phyloP scores from a whole-genome alignment of 2,797 vertebrate genomes.

The Mus caroli region DNA sequence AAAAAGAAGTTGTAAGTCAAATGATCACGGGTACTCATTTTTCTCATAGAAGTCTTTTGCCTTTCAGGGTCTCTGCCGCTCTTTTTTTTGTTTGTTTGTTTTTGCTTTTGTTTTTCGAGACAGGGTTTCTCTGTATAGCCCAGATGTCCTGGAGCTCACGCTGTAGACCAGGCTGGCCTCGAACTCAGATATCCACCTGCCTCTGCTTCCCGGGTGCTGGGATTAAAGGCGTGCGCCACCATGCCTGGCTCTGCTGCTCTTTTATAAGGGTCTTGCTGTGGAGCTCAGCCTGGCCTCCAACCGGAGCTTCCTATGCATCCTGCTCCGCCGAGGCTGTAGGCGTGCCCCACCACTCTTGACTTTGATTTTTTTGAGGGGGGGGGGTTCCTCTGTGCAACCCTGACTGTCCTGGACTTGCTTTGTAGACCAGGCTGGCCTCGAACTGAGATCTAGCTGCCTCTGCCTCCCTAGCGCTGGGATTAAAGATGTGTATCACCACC shows the following conservation, averaged over 20 bases:
- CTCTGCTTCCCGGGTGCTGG: too few relatives aligned
- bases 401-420: background rate
- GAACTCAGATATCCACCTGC: too few relatives aligned
- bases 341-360: background rate
- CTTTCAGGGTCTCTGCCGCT: background rate
- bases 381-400: background rate
- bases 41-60: background rate
- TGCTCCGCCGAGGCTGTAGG: background rate
- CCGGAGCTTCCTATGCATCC: background rate
- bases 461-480: background rate
- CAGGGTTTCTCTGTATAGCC: too few relatives aligned
- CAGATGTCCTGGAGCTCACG: too few relatives aligned
- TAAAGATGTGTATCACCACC: accelerated
- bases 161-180: too few relatives aligned
- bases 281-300: background rate
- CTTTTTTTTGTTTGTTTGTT: background rate
- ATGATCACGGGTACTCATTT: background rate
- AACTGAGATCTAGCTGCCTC: background rate
- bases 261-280: background rate
- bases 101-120: too few relatives aligned
- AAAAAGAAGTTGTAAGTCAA: background rate
- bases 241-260: background rate
- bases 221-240: too few relatives aligned
- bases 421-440: background rate
- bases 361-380: too few relatives aligned